phyloP scores from a whole-genome alignment of 2,113 vertebrate species.

The Pituophis catenifer region DNA sequence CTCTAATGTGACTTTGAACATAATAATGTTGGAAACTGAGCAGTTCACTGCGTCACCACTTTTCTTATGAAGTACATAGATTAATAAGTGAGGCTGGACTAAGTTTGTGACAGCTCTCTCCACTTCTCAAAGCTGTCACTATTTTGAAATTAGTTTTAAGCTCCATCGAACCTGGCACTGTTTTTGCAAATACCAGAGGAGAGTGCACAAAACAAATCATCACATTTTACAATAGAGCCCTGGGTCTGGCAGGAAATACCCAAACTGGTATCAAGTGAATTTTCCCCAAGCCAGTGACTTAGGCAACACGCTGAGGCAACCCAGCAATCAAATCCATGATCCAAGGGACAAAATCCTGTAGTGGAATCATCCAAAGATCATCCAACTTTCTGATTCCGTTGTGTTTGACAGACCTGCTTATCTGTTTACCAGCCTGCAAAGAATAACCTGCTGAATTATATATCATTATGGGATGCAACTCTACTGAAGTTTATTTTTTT shows the following conservation, averaged over 20 bases:
- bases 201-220: background rate
- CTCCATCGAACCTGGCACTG: background rate
- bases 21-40: background rate
- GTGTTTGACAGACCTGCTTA: background rate
- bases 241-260: background rate
- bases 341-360: background rate
- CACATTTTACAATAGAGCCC: background rate
- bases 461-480: background rate
- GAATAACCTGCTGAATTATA: background rate
- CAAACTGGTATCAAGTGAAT: background rate
- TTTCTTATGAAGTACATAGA: background rate
- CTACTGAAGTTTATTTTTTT: background rate
- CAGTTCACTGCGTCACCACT: background rate
- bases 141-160: background rate
- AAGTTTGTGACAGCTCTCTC: background rate
- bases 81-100: background rate
- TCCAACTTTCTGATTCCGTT: background rate
- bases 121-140: background rate
- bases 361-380: background rate
- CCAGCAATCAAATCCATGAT: background rate
- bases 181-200: background rate
- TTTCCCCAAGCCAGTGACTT: background rate
- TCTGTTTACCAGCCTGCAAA: background rate
- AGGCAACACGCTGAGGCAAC: background rate
- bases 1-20: background rate